Percentiles rank a stretch among this genome's conserved stretches.
Conservation (phyloP, 2,113 vertebrate genomes). For the Saimiri boliviensis region DNA sequence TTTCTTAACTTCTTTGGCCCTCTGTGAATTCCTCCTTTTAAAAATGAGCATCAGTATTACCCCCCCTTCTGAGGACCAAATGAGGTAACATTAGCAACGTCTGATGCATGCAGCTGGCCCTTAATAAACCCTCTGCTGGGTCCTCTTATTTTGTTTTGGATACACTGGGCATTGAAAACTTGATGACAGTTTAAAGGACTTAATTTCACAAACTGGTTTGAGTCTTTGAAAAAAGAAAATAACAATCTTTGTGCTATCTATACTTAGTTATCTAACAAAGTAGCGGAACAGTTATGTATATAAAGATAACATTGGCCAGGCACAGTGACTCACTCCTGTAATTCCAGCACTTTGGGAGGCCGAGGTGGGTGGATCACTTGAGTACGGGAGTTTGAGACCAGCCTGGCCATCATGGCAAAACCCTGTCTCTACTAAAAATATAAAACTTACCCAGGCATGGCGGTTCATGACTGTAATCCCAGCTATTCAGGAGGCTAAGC, state of each 20-base stretch:
- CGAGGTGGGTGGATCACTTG: too few relatives aligned
- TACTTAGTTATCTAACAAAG: not conserved
- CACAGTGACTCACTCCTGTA: too few relatives aligned
- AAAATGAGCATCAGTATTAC: not conserved
- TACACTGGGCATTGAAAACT: not conserved
- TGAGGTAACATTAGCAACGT: not conserved
- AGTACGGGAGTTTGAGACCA: too few relatives aligned
- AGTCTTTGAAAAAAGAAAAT: not conserved
- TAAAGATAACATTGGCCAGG: not conserved
- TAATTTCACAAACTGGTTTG: not conserved
- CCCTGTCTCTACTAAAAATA: too few relatives aligned
- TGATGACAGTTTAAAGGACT: not conserved
- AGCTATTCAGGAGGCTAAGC: too few relatives aligned
- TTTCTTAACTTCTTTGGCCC: not conserved
- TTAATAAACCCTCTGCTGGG: not conserved
- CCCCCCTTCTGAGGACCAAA: not conserved
- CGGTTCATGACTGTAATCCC: too few relatives aligned
- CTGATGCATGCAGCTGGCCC: fast-evolving
- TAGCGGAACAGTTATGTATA: not conserved
- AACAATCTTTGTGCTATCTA: not conserved
- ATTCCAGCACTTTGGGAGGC: too few relatives aligned
- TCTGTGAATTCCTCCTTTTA: not conserved
- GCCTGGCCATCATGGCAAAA: too few relatives aligned
- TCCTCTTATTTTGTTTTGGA: not conserved
- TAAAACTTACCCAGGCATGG: too few relatives aligned